phyloP scores from a whole-genome alignment of 2,888 invertebrate genomes.

The Monopis laevigella region DNA sequence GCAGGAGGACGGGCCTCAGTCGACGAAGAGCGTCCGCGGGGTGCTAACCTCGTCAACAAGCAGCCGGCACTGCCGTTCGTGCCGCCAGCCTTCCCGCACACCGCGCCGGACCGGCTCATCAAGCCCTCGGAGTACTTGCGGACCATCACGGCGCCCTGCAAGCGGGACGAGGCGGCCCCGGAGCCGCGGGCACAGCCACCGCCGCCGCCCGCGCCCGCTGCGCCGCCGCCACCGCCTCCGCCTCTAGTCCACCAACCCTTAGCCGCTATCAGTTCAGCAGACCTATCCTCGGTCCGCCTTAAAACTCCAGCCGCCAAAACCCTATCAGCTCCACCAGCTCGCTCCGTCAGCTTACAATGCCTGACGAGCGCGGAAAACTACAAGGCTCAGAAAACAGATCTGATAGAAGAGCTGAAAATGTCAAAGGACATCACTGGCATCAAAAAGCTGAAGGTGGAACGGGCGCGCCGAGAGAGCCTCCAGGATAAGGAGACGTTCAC shows the following conservation, averaged over 20 bases:
- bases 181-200: constrained; percentile 71
- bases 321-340: constrained; percentile 77
- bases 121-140: constrained; percentile 92
- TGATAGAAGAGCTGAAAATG: constrained; percentile 92
- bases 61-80: constrained; percentile 89
- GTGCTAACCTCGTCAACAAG: constrained; percentile 80
- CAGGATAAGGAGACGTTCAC: constrained; percentile 85
- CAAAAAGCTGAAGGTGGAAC: constrained; percentile 90
- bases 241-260: constrained; percentile 73
- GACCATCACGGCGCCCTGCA: constrained; percentile 77
- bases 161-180: constrained; percentile 59
- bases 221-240: constrained; percentile 41
- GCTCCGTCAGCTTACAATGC: constrained; percentile 81
- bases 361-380: constrained; percentile 75
- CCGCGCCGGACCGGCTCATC: constrained; percentile 84
- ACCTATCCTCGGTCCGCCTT: constrained; percentile 84
- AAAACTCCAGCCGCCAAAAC: constrained; percentile 82
- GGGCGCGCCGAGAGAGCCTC: constrained; percentile 83
- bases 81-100: constrained; percentile 87
- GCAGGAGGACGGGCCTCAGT: constrained; percentile 54
- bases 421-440: constrained; percentile 95
- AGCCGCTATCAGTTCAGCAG: constrained; percentile 89
- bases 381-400: constrained; percentile 80
- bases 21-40: constrained; percentile 61
- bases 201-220: constrained; percentile 50